These are phyloP conservation scores for Trichoplax adhaerens DNA, from an alignment of 37 sponge, comb jelly and placozoan genomes.

Conservation along the genomic window DNA sequence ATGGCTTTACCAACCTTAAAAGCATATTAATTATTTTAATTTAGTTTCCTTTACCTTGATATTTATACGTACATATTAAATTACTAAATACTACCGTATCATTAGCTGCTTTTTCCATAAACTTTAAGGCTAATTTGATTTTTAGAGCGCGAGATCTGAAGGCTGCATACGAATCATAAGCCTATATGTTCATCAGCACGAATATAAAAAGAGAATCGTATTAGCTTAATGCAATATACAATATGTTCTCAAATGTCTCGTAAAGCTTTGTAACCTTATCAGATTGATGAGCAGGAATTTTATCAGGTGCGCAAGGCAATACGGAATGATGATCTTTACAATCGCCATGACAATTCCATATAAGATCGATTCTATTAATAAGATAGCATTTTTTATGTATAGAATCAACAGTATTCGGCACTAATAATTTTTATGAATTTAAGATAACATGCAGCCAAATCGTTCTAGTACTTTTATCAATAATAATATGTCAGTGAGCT, in stretches of 20 bases:
- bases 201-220: too few species aligned
- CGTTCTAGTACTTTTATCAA: neutral
- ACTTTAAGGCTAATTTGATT: conserved; percentile 26
- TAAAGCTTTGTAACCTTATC: too few species aligned
- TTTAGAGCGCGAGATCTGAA: conserved; percentile 64
- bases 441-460: neutral
- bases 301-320: conserved; percentile 57
- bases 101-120: conserved; percentile 1
- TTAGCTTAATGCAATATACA: too few species aligned
- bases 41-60: too few species aligned
- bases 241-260: too few species aligned
- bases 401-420: neutral
- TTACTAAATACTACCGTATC: too few species aligned
- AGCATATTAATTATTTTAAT: too few species aligned
- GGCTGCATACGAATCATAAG: conserved; percentile 51
- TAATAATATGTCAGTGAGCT: conserved; percentile 1
- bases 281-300: conserved; percentile 18
- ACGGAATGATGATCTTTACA: conserved; percentile 48
- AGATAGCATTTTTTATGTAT: neutral
- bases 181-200: conserved; percentile 9
- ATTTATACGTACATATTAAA: too few species aligned
- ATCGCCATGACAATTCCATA: conserved; percentile 30
- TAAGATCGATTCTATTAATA: conserved; percentile 9
- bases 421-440: neutral
- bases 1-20: too few species aligned